Conservation (phyloP, 92 coral and sea anemone species). For the Paramuricea clavata region DNA sequence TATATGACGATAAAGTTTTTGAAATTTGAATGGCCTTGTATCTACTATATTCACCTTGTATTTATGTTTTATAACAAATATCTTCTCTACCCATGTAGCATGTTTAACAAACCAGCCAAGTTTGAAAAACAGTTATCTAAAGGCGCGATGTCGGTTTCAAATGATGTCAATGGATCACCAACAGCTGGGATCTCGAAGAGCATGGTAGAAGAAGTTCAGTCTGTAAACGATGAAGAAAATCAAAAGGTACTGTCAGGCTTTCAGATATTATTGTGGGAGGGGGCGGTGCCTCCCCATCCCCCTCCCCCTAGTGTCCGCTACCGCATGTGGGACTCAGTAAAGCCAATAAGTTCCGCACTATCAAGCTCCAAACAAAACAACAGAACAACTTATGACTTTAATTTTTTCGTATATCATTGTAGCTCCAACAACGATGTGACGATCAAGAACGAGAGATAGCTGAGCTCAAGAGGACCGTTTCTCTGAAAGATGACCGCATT, state of each 20-base stretch:
- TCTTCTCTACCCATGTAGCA: neutral
- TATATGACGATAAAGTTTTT: neutral
- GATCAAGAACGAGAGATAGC: constrained; percentile 39
- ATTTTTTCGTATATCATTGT: neutral
- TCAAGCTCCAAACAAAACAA: no score
- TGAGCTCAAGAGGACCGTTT: constrained; percentile 11
- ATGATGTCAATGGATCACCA: neutral
- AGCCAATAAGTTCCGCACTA: no score
- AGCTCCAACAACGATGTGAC: constrained; percentile 3
- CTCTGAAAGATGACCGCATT: constrained; percentile 25
- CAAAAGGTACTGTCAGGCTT: no score
- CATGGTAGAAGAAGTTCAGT: constrained; percentile 18
- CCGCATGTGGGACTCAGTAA: no score
- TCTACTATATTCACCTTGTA: no score
- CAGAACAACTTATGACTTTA: no score
- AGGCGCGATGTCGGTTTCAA: constrained; percentile 18
- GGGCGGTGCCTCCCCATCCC: no score
- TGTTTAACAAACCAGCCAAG: constrained; percentile 53
- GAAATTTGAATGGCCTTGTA: neutral
- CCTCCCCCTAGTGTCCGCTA: no score
- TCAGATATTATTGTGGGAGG: no score
- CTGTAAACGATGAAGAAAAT: constrained; percentile 38
- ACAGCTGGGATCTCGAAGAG: constrained; percentile 19
- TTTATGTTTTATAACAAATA: neutral
- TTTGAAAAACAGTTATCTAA: constrained; percentile 42